Evolutionary conservation across 2,888 invertebrate species (phyloP).

Genomic region (Proisotoma minuta): DNA sequence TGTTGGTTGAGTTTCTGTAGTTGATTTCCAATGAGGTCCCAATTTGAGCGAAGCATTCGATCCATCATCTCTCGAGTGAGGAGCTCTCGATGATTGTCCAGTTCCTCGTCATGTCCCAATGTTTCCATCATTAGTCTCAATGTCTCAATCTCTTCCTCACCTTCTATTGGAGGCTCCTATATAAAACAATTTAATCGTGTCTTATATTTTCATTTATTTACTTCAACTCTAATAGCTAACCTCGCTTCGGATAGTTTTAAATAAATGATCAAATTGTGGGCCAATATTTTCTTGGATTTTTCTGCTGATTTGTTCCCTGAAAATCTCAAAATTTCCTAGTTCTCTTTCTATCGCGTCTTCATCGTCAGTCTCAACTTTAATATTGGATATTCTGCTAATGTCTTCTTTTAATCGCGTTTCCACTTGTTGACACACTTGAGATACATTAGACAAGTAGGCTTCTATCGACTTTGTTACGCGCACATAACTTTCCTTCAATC

Average conservation of each 20-base stretch:
- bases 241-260: not conserved
- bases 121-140: constrained; percentile 9
- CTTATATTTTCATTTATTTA: no score
- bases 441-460: constrained; percentile 10
- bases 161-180: constrained; percentile 32
- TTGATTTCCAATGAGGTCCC: constrained; percentile 66
- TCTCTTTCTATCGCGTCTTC: constrained; percentile 19
- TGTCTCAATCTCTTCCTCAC: constrained; percentile 16
- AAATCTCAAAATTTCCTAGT: constrained; percentile 10
- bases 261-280: not conserved
- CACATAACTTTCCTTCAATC: constrained; percentile 35
- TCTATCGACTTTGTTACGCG: constrained; percentile 29
- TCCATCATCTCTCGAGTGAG: constrained; percentile 58
- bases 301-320: not conserved
- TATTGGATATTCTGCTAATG: not conserved
- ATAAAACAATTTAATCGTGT: no score
- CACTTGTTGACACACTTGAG: constrained; percentile 14
- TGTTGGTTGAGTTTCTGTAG: constrained; percentile 64
- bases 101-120: not conserved
- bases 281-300: not conserved
- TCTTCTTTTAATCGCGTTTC: constrained; percentile 8
- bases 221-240: not conserved
- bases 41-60: constrained; percentile 64
- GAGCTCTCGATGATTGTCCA: constrained; percentile 3
- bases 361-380: not conserved